Percentiles rank a stretch among this genome's conserved stretches.
phyloP scores from a whole-genome alignment of 1,140 invertebrate species.

The Tetramorium simillimum region DNA sequence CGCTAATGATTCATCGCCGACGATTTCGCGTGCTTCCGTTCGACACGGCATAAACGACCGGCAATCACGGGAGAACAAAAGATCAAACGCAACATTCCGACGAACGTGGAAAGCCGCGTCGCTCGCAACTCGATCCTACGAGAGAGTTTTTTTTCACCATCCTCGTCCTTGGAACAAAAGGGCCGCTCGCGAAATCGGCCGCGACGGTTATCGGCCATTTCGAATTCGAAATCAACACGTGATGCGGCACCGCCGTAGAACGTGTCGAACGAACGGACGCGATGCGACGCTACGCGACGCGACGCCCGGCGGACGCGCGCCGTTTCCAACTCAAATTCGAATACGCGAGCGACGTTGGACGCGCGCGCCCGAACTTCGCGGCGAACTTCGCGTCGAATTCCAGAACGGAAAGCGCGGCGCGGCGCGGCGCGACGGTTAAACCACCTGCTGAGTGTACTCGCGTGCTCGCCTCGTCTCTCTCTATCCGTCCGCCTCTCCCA shows the following conservation, averaged over 20 bases:
- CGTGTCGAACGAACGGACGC: neutral
- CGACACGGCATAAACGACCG: no score
- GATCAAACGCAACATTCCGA: no score
- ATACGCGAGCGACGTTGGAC: neutral
- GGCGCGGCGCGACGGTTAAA: conserved; percentile 60
- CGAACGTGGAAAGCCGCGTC: neutral
- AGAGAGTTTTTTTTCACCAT: no score
- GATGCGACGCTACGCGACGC: neutral
- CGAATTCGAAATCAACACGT: conserved; percentile 8
- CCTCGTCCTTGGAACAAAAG: neutral
- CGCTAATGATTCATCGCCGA: conserved; percentile 35
- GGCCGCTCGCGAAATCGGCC: neutral
- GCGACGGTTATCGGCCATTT: neutral
- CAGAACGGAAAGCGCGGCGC: neutral
- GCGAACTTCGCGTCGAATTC: conserved; percentile 41
- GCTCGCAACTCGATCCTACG: neutral
- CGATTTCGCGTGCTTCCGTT: neutral
- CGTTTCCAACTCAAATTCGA: conserved; percentile 16
- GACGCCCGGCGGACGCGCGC: neutral
- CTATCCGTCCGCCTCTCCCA: neutral
- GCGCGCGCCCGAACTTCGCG: neutral
- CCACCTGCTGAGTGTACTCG: conserved; percentile 73
- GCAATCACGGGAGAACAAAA: neutral
- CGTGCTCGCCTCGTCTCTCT: conserved; percentile 38
- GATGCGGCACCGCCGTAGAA: neutral